Percentiles rank a stretch among this genome's conserved stretches.
Evolutionary conservation across 1,140 invertebrate species (phyloP).

Genomic region (Nomia melanderi): DNA sequence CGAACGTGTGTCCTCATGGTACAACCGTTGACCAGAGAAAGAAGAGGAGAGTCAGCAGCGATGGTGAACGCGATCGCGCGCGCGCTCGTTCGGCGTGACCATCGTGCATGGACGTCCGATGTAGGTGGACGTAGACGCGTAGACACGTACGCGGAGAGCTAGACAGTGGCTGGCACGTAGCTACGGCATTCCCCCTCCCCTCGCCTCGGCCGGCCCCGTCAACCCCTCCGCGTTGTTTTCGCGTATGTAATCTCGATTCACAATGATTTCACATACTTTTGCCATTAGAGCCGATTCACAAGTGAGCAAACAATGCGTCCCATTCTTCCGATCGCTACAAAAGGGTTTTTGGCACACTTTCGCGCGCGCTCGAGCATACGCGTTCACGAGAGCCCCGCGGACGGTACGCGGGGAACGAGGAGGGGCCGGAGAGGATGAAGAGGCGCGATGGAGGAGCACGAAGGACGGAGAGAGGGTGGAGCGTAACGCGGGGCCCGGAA

Average conservation of each 20-base stretch:
- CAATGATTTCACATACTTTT: constrained; percentile 80
- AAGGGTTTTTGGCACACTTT: constrained; percentile 76
- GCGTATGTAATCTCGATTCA: constrained; percentile 79
- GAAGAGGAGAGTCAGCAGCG: not conserved
- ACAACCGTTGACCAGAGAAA: not conserved
- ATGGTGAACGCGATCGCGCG: no score
- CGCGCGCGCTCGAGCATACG: constrained; percentile 59
- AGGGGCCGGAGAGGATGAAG: no score
- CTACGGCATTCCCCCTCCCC: constrained; percentile 3
- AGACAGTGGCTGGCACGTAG: constrained; percentile 39
- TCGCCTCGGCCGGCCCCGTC: not conserved
- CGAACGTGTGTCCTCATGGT: constrained; percentile 33
- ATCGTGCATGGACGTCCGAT: constrained; percentile 15
- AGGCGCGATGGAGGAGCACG: constrained; percentile 42
- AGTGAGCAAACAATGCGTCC: constrained; percentile 77
- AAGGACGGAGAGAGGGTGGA: constrained; percentile 20
- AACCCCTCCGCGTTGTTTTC: constrained; percentile 76
- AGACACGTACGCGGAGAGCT: constrained; percentile 21
- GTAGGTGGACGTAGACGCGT: constrained; percentile 27
- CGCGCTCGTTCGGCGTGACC: not conserved
- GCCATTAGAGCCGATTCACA: constrained; percentile 78
- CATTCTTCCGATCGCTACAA: constrained; percentile 72
- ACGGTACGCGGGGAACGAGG: constrained; percentile 14
- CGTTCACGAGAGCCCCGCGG: constrained; percentile 28
- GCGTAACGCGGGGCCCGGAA: constrained; percentile 39